Evolutionary conservation across 2,797 vertebrate genomes (phyloP), one percentile per base, ranked within the genome.

Genomic region (Neosilurus mollespiculum): DNA sequence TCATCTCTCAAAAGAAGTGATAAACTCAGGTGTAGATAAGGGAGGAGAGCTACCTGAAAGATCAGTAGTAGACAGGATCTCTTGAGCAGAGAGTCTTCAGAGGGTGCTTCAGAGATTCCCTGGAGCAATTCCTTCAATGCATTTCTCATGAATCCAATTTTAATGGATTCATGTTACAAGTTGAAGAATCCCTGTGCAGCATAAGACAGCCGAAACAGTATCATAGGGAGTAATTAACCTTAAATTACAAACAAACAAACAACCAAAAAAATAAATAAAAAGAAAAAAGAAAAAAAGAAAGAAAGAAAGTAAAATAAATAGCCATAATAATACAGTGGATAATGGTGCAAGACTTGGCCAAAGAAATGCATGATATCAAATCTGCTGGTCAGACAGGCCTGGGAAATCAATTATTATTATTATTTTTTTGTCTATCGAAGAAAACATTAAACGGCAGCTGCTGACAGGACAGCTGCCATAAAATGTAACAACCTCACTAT

Each of bases 11-110:
- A 24, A 53, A 66, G 9, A 18, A 53, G 43, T 79, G 59, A 79
- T 65, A 78, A 78, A 78, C 26, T 37, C 30, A 18, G 62, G 3
- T 66, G 49, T n/a, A 66, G 49, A 79, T 79, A 80, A 80, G 49
- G 0, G 30, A 67, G 5, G 15, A 22, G 24, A 34, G 64, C 51
- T 22, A 56, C 78, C 64, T 80, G 26, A 56, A 56, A n/a, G 11
- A 30, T 66, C 61, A 1, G 16, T 66, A 24, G 62, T 16, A 34
- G 78, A 61, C 78, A 67, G 34, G 34, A 64, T 37, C 15, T 51
- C 56, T 5, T 59, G 30, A n/a, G 20, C 5, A 11, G 56, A 37
- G 18, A 34, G 24, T 30, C 58, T 34, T 77, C 73, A 22, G 26
- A 59, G 58, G 34, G 30, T 49, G 9, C 37, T 43, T 43, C 43